Evolutionary conservation across 2,797 vertebrate genomes (phyloP), one percentile per base, ranked within the genome.

Genomic region (Urophycis tenuis): DNA sequence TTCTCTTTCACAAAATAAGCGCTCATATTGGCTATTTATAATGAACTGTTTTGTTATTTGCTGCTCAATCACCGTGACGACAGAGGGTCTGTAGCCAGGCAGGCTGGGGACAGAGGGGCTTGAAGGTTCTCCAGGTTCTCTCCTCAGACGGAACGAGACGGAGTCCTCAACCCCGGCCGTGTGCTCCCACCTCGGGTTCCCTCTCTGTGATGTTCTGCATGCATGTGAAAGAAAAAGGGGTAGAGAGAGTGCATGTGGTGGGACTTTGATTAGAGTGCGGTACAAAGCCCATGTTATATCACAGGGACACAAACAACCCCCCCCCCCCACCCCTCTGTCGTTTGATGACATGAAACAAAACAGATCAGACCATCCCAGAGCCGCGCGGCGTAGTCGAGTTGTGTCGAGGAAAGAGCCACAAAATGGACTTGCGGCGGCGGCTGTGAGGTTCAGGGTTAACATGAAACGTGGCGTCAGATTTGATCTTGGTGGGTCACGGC

Each of bases 251-350:
- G 49, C n/a, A 19, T 32, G 29, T 71, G 14, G 85, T 79, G 84
- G 77, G 78, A 84, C 83, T 73, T 72, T 83, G 84, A 89, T 87
- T 85, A 83, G 79, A 75, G 75, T 77, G 73, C 77, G 72, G 81
- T 82, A 79, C 83, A 81, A 84, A 88, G 81, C 78, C 77, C 82
- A 49, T 77, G 29, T 72, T 83, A 83, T 80, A 77, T 82, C 73
- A 70, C 74, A 70, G 35, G 34, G 74, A 32, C 74, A 0, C 81
- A 17, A 34, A 67, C 71, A 74, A 76, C 79, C 25, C 72, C 75
- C 76, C 34, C 69, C 75, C 75, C 32, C 45, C 2, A 74, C 75
- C 36, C 36, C 36, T n/a, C n/a, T n/a, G n/a, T n/a, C n/a, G n/a
- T n/a, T n/a, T n/a, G n/a, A n/a, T n/a, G n/a, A n/a, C n/a, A n/a